Conservation (phyloP, 2,888 invertebrate species). For the Hydrotaea cyrtoneurina region DNA sequence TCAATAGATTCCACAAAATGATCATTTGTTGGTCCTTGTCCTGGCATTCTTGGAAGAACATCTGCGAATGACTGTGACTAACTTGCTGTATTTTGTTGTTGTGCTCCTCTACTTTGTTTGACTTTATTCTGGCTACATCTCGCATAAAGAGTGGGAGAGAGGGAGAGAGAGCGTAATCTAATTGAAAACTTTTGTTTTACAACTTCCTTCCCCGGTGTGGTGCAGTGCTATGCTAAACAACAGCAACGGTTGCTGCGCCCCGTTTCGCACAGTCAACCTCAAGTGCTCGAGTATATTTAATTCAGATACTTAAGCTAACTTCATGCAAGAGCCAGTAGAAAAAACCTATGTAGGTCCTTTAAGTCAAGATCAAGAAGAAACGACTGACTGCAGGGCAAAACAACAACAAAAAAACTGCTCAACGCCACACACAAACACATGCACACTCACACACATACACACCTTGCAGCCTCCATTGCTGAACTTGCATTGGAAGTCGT, state of each 20-base stretch:
- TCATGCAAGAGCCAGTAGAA: conserved; percentile 51
- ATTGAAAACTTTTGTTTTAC: conserved; percentile 59
- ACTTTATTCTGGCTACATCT: neutral
- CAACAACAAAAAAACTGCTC: conserved; percentile 37
- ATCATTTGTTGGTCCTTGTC: neutral
- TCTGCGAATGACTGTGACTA: neutral
- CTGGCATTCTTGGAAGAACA: neutral
- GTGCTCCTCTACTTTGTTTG: neutral
- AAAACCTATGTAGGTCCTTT: conserved; percentile 57
- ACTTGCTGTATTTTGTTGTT: neutral
- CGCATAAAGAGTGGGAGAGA: neutral
- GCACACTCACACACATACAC: neutral
- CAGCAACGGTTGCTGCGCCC: neutral
- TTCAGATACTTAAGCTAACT: conserved; percentile 61
- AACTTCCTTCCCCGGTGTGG: conserved; percentile 48
- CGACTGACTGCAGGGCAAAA: conserved; percentile 58
- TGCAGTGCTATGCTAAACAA: neutral
- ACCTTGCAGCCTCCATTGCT: conserved; percentile 20
- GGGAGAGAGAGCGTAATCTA: conserved; percentile 26
- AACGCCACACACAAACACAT: neutral
- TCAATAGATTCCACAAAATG: neutral
- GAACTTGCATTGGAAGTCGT: conserved; percentile 62
- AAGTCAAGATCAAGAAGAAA: conserved; percentile 43
- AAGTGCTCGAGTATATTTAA: conserved; percentile 53
- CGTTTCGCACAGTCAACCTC: neutral